Percentiles rank a stretch among this genome's conserved stretches.
These are phyloP conservation scores for Cairina moschata DNA, from an alignment of 2,113 vertebrate genomes.

Conservation along the genomic window DNA sequence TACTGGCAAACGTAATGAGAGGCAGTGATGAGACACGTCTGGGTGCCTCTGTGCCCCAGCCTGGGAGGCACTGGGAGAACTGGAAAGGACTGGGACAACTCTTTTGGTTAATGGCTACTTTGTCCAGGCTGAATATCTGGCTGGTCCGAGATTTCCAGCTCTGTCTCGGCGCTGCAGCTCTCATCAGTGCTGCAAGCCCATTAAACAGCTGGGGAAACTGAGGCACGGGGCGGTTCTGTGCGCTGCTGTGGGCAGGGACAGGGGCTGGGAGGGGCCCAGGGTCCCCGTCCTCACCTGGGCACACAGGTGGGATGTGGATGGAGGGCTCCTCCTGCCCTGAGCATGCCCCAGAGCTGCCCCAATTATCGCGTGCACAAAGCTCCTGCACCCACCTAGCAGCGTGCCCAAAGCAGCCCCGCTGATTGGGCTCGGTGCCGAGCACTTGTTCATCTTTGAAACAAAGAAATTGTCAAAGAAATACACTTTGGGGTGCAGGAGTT, in stretches of 20 bases:
- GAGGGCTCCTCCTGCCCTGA: background rate
- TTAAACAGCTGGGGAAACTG: constrained; percentile 22
- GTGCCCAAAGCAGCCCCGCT: background rate
- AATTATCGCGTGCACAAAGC: background rate
- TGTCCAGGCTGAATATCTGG: background rate
- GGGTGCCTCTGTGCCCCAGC: background rate
- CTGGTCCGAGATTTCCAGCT: background rate
- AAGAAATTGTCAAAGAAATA: too few relatives aligned
- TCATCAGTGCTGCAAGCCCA: background rate
- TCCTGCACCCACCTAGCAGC: rapidly evolving
- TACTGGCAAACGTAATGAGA: background rate
- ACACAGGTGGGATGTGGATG: background rate
- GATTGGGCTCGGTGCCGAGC: background rate
- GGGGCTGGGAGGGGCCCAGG: background rate
- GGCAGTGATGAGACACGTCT: background rate
- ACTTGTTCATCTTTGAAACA: too few relatives aligned
- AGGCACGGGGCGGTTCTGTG: background rate
- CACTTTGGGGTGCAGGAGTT: background rate
- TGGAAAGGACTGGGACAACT: background rate
- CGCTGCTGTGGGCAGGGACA: background rate
- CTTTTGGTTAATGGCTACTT: background rate
- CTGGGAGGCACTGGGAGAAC: background rate
- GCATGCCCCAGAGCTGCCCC: background rate
- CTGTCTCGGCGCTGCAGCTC: background rate
- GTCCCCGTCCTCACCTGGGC: rapidly evolving